Percentiles rank a stretch among this genome's conserved stretches.
phyloP scores from a whole-genome alignment of 1,140 invertebrate genomes.

The Sarcophaga bullata region DNA sequence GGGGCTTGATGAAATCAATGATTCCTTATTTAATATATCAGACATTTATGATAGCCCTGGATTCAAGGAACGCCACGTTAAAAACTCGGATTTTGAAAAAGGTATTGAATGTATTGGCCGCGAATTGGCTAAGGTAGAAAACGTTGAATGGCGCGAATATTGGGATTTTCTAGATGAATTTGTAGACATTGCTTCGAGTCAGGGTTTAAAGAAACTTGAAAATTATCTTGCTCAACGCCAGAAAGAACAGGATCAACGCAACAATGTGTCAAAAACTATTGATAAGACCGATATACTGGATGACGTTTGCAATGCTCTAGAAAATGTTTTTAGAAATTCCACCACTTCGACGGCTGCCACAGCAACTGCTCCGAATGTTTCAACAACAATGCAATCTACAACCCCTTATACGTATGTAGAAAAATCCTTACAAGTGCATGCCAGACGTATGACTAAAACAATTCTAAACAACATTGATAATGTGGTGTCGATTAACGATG shows the following conservation, averaged over 20 bases:
- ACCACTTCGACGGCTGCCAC: neutral
- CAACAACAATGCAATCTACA: conserved; percentile 47
- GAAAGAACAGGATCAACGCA: conserved; percentile 45
- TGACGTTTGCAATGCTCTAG: conserved; percentile 43
- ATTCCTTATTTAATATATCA: neutral
- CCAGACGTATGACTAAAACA: conserved; percentile 71
- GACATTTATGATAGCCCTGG: conserved; percentile 44
- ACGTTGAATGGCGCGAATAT: conserved; percentile 88
- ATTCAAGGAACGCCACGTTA: conserved; percentile 67
- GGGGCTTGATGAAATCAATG: conserved; percentile 2
- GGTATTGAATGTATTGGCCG: conserved; percentile 85
- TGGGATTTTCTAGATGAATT: conserved; percentile 88
- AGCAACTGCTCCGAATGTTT: neutral
- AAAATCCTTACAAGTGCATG: conserved; percentile 74
- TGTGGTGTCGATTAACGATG: conserved; percentile 62
- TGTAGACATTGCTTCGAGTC: conserved; percentile 76
- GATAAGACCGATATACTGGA: conserved; percentile 11
- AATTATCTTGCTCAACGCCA: conserved; percentile 72
- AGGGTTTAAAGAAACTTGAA: conserved; percentile 80
- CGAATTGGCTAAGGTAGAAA: conserved; percentile 78
- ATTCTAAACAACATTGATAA: conserved; percentile 63
- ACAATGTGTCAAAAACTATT: conserved; percentile 26
- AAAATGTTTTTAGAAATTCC: conserved; percentile 41
- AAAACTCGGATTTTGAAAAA: conserved; percentile 81
- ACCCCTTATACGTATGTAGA: conserved; percentile 73